Conservation (phyloP, 2,113 vertebrate genomes). For the Stigmatopora nigra region DNA sequence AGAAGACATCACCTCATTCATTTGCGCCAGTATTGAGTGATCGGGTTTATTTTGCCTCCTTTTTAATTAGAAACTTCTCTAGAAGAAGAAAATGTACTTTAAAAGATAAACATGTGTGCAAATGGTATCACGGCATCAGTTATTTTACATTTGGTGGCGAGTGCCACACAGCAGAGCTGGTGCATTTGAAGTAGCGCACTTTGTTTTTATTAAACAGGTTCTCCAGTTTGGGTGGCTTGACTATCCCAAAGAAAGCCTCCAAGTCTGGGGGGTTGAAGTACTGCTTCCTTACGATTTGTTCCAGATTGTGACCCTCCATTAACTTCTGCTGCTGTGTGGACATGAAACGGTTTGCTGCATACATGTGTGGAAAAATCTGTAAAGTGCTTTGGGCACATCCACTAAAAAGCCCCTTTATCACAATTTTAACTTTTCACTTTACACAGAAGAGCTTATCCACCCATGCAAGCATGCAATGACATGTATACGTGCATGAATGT, state of each 20-base stretch:
- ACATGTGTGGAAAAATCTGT: not conserved
- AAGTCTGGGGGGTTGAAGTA: conserved; percentile 80
- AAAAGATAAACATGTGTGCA: conserved; percentile 35
- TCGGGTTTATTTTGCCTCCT: not conserved
- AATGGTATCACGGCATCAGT: conserved; percentile 16
- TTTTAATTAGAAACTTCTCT: not conserved
- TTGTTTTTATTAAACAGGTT: conserved; percentile 89
- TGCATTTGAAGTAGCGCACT: conserved; percentile 89
- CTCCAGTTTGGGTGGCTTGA: conserved; percentile 77
- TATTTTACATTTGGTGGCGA: conserved; percentile 70
- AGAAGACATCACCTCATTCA: not conserved
- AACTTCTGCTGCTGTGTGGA: not conserved
- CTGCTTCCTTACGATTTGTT: conserved; percentile 75
- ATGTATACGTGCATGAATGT: not conserved
- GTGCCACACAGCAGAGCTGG: conserved; percentile 91
- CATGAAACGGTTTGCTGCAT: not conserved
- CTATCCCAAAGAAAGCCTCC: conserved; percentile 70
- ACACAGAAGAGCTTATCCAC: conserved; percentile 1
- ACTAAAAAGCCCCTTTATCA: not conserved
- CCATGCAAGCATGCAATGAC: not conserved
- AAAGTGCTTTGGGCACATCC: not conserved
- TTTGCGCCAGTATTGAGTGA: not conserved
- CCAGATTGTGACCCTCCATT: conserved; percentile 70
- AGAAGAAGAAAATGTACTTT: conserved; percentile 19
- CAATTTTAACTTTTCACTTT: not conserved